Evolutionary conservation across 2,888 invertebrate genomes (phyloP).

Genomic region (Phyllotreta striolata): DNA sequence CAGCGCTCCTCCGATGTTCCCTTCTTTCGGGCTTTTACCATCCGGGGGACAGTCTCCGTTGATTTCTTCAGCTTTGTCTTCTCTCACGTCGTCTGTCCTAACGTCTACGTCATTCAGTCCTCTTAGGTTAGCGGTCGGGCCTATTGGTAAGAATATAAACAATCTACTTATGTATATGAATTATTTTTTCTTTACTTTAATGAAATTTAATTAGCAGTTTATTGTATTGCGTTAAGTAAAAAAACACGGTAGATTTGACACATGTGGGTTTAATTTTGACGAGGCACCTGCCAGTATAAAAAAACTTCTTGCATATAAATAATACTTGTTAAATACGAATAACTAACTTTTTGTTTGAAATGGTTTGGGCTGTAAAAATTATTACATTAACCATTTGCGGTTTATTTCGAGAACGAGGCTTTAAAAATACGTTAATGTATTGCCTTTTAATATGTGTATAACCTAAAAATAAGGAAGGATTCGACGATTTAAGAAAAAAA

Average conservation of each 20-base stretch:
- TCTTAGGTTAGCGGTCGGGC: slow-evolving; percentile 83
- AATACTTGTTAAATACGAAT: slow-evolving; percentile 7
- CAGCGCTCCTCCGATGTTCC: slow-evolving; percentile 60
- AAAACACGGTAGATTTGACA: not conserved
- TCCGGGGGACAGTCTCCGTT: slow-evolving; percentile 71
- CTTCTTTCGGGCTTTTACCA: slow-evolving; percentile 67
- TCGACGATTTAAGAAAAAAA: slow-evolving; percentile 18
- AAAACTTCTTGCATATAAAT: too few species aligned
- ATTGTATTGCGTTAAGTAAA: not conserved
- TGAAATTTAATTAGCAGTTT: not conserved
- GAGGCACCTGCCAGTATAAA: too few species aligned
- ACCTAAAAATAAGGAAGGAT: slow-evolving; percentile 22
- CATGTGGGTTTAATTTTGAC: too few species aligned
- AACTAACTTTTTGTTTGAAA: slow-evolving; percentile 27
- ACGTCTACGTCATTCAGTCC: slow-evolving; percentile 89
- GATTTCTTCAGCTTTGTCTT: slow-evolving; percentile 81
- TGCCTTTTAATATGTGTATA: slow-evolving; percentile 15
- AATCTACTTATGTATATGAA: slow-evolving; percentile 4
- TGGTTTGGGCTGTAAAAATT: slow-evolving; percentile 25
- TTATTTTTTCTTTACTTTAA: not conserved
- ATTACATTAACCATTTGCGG: slow-evolving; percentile 24
- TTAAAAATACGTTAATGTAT: slow-evolving; percentile 15
- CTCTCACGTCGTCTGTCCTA: slow-evolving; percentile 81
- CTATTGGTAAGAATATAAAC: slow-evolving; percentile 53
- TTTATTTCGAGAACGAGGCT: slow-evolving; percentile 27